These are phyloP conservation scores for Notoglanidium macrostoma DNA, from an alignment of 2,797 vertebrate species.

Conservation along the genomic window DNA sequence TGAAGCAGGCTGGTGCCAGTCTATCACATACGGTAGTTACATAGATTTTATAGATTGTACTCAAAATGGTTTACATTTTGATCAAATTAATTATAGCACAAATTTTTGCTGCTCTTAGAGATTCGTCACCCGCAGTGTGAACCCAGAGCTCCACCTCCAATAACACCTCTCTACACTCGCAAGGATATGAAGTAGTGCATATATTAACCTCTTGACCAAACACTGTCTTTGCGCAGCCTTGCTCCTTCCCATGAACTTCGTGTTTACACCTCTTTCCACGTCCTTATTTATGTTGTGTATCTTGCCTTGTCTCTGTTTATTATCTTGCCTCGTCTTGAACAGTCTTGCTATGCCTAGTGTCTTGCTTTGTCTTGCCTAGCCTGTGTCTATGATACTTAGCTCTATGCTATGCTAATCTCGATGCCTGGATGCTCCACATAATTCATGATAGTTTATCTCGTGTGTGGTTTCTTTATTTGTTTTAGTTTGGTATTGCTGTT, in stretches of 20 bases:
- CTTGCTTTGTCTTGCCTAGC: conserved; percentile 9
- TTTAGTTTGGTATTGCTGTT: neutral
- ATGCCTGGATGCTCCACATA: neutral
- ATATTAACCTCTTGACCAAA: conserved; percentile 1
- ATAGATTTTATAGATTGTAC: neutral
- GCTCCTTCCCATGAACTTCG: neutral
- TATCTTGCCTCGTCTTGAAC: neutral
- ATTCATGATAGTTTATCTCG: neutral
- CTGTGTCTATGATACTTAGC: neutral
- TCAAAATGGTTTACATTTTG: neutral
- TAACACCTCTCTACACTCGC: neutral
- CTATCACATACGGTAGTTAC: neutral
- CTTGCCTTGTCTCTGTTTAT: conserved; percentile 6
- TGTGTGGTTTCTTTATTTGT: neutral
- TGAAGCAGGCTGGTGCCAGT: too few species aligned
- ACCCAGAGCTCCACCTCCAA: neutral
- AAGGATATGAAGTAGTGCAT: neutral
- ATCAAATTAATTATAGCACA: neutral
- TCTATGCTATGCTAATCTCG: neutral
- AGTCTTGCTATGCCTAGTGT: neutral
- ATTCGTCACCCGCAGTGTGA: neutral
- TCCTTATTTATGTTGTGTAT: neutral
- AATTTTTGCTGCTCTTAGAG: neutral
- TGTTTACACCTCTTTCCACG: neutral
- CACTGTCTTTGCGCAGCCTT: neutral